phyloP scores from a whole-genome alignment of 2,113 vertebrate species.

The Xyliphius kryptos region DNA sequence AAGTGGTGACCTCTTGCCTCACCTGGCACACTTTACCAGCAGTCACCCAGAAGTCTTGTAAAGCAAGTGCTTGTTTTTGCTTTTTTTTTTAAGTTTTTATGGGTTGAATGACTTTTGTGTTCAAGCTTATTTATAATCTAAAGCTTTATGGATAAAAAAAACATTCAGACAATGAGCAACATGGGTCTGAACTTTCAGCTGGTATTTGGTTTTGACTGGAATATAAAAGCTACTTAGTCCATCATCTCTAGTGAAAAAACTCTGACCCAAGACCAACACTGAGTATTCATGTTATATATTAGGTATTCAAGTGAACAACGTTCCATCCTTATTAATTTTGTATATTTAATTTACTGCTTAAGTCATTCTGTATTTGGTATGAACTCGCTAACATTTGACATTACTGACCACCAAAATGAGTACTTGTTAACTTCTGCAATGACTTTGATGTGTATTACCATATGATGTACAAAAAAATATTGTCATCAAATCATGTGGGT shows the following conservation, averaged over 20 bases:
- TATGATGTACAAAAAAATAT: too few relatives aligned
- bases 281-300: neutral
- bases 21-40: too few relatives aligned
- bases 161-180: neutral
- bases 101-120: neutral
- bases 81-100: too few relatives aligned
- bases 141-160: neutral
- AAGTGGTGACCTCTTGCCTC: too few relatives aligned
- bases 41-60: too few relatives aligned
- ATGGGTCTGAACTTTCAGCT: neutral
- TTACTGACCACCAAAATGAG: too few relatives aligned
- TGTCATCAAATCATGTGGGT: too few relatives aligned
- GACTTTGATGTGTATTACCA: too few relatives aligned
- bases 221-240: too few relatives aligned
- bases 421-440: too few relatives aligned
- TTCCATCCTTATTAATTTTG: neutral
- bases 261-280: constrained; percentile 8
- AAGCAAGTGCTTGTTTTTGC: too few relatives aligned
- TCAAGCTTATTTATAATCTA: neutral
- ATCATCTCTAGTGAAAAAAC: neutral
- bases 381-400: too few relatives aligned
- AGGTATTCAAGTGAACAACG: neutral
- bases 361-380: neutral
- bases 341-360: neutral
- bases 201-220: neutral